Percentiles rank a stretch among this genome's conserved stretches.
Evolutionary conservation across 2,888 invertebrate species (phyloP).

Genomic region (Andrena marginata): DNA sequence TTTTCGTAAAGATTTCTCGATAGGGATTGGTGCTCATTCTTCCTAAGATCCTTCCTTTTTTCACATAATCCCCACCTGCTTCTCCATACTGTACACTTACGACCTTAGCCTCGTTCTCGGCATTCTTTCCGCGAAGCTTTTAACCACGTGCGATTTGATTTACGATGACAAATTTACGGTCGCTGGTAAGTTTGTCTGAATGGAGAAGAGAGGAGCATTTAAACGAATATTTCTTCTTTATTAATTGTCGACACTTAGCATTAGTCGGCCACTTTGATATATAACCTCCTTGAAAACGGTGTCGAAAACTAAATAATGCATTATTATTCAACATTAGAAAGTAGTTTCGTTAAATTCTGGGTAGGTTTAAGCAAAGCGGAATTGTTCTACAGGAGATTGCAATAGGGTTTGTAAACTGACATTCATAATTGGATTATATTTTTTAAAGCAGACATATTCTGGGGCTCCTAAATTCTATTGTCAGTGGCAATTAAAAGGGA

Average conservation of each 20-base stretch:
- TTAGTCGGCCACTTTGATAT: not conserved
- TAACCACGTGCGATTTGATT: slow-evolving; percentile 63
- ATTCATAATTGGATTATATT: not conserved
- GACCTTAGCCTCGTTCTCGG: slow-evolving; percentile 51
- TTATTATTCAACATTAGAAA: slow-evolving; percentile 2
- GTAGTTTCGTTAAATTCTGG: not conserved
- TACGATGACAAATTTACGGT: slow-evolving; percentile 64
- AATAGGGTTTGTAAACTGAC: slow-evolving; percentile 3
- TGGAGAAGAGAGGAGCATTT: not conserved
- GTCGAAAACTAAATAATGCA: not conserved
- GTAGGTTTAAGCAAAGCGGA: not conserved
- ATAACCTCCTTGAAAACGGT: slow-evolving; percentile 15
- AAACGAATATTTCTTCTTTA: not conserved
- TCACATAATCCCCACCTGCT: not conserved
- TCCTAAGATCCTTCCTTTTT: slow-evolving; percentile 20
- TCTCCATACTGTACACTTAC: slow-evolving; percentile 4
- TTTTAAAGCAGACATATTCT: not conserved
- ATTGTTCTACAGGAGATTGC: not conserved
- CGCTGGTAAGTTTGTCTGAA: slow-evolving; percentile 62
- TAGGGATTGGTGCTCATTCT: slow-evolving; percentile 5
- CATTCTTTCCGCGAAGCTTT: slow-evolving; percentile 33
- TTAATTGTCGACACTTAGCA: not conserved
- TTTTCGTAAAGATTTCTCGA: not conserved
- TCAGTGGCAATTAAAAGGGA: not conserved
- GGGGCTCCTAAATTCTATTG: not conserved